Evolutionary conservation across 2,888 invertebrate genomes (phyloP).

Genomic region (Troides helena): DNA sequence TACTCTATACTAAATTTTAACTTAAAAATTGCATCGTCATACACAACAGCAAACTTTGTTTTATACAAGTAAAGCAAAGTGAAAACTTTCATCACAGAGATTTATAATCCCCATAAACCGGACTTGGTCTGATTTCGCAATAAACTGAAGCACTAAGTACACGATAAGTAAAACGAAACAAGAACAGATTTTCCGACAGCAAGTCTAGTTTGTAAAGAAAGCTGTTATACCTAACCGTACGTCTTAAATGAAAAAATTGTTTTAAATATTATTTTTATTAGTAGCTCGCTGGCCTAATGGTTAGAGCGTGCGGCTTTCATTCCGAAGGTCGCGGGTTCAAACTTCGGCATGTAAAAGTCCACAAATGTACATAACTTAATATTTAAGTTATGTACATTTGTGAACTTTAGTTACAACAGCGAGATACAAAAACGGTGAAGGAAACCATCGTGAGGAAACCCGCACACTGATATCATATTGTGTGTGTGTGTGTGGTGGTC

Average conservation of each 20-base stretch:
- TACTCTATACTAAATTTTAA: background rate
- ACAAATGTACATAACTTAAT: no score
- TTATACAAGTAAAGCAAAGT: constrained; percentile 7
- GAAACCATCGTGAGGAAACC: no score
- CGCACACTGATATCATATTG: no score
- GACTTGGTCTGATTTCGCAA: constrained; percentile 10
- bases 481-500: no score
- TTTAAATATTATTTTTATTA: no score
- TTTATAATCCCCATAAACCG: constrained; percentile 17
- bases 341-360: no score
- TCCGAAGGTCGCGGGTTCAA: no score
- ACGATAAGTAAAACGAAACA: constrained; percentile 13
- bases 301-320: no score
- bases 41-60: constrained; percentile 6
- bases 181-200: constrained; percentile 1
- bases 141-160: constrained; percentile 14
- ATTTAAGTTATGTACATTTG: no score
- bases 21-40: background rate
- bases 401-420: no score
- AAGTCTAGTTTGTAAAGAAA: background rate
- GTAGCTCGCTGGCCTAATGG: no score
- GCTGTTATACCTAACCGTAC: background rate
- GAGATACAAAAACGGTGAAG: no score
- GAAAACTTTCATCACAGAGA: constrained; percentile 14
- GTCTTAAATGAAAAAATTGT: background rate